phyloP scores from a whole-genome alignment of 2,113 vertebrate species.

The Anhinga rufa region DNA sequence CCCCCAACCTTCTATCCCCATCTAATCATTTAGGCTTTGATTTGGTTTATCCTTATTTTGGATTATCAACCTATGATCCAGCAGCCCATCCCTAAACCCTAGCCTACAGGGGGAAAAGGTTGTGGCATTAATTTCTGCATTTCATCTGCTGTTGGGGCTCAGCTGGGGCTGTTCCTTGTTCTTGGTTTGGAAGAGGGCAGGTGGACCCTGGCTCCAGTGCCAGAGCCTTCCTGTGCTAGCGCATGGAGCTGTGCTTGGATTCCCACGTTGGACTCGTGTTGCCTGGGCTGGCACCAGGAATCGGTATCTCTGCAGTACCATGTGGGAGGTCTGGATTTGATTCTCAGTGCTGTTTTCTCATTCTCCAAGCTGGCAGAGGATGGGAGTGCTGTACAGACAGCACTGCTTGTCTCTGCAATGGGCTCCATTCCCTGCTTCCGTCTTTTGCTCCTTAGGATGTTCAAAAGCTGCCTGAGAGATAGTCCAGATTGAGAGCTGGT shows the following conservation, averaged over 20 bases:
- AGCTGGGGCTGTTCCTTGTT: neutral
- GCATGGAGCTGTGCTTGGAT: neutral
- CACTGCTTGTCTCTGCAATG: neutral
- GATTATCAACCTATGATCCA: neutral
- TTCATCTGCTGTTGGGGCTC: neutral
- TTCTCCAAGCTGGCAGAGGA: slow-evolving; percentile 10
- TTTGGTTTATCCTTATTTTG: neutral
- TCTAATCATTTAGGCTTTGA: neutral
- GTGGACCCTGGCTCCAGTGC: rapidly evolving
- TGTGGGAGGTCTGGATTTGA: slow-evolving; percentile 50
- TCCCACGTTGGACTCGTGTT: neutral
- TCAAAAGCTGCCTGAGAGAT: neutral
- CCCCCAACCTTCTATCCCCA: neutral
- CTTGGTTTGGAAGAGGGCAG: neutral
- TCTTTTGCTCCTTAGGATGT: neutral
- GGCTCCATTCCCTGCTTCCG: neutral
- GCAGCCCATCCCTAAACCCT: neutral
- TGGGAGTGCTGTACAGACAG: neutral
- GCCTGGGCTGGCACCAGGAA: neutral
- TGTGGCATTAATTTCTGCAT: neutral
- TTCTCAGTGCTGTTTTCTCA: slow-evolving; percentile 28
- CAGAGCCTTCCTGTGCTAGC: neutral
- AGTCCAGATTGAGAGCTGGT: neutral
- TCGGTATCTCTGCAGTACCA: slow-evolving; percentile 17
- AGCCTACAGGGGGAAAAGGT: neutral